Evolutionary conservation across 2,113 vertebrate genomes (phyloP), one percentile per base, ranked within the genome.

Genomic region (Thomomys bottae): DNA sequence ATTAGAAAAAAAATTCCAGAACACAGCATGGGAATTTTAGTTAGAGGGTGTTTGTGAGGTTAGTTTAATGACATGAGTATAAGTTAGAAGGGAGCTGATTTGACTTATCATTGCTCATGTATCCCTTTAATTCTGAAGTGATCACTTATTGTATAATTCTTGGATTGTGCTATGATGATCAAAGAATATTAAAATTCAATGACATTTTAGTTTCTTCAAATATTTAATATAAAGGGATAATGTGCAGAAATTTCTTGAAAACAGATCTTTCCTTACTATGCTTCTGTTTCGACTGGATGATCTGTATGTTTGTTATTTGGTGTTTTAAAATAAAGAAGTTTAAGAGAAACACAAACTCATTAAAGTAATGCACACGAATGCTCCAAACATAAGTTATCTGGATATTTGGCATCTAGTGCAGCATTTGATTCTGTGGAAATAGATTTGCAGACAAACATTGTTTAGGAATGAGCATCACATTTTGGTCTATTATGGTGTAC

Each of bases 261-360:
- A 54, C 49, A 85, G 89, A 42, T 57, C 8, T 77, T 89, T 81
- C 32, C 59, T 78, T 70, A 90, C 54, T 21, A 2, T 78, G 32
- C 83, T 91, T 90, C 49, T 84, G 28, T 79, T 93, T 84, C 64
- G 45, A 80, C 30, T 32, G 8, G 88, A 71, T 83, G 49, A 21
- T 77, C 30, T 70, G 34, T 32, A 86, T 30, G 18, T 11, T 73
- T 84, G 21, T 86, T 87, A 77, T 15, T 80, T 71, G 68, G 59
- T 72, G 80, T 83, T 89, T 72, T 90, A 80, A 88, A 84, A 36
- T 54, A 67, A 88, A 87, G 72, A 80, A 59, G 54, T 87, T 89
- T 32, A 86, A 45, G 70, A 73, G 88, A 21, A 67, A 80, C 42
- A 78, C 4, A 84, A 91, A 32, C 12, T 71, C 61, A 42, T 64